Evolutionary conservation across 1,140 invertebrate genomes (phyloP), one percentile per base, ranked within the genome.

Genomic region (Trypoxylus dichotomus): DNA sequence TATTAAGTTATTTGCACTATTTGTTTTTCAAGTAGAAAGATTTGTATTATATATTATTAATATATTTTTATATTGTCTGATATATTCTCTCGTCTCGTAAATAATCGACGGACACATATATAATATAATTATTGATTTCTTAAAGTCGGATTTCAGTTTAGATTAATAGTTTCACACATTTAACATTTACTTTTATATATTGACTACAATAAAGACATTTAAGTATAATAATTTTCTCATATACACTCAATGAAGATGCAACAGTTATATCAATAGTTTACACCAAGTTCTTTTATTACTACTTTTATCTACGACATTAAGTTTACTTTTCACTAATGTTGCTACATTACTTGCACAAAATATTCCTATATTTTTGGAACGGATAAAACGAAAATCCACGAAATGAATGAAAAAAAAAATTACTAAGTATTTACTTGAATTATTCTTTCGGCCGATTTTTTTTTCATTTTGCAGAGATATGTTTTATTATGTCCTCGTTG

Each of bases 161-260:
- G 43, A 42, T 42, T 42, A 42, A 42, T 19, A 47, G 43, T 11
- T 47, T 15, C 3, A 47, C 15, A 47, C 2, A 13, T 47, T 47
- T 47, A 47, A 47, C 43, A 63, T 25, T 37, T 73, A n/a, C 27
- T 37, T 21, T 13, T 13, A 73, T n/a, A 73, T 37, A 73, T 37
- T 73, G 71, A 73, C 27, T 73, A 73, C 3, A 41, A 73, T 73
- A 27, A 73, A 73, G 71, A 73, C 60, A 63, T 63, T 63, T 19
- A 63, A n/a, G n/a, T 63, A 1, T 63, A 19, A 21, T 47, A 24
- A 63, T 58, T 58, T 10, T 58, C 15, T 25, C 21, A 63, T 63
- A 63, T 63, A 63, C 43, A 47, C n/a, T 47, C n/a, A 47, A 47
- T 47, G 15, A 47, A 37, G 32, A 37, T 37, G 32, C 10, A 37